A percentile compares a stretch with the other conserved stretches of the same genome.
These are phyloP conservation scores for Morpho deidamia DNA, from an alignment of 2,888 invertebrate species.

Conservation along the genomic window DNA sequence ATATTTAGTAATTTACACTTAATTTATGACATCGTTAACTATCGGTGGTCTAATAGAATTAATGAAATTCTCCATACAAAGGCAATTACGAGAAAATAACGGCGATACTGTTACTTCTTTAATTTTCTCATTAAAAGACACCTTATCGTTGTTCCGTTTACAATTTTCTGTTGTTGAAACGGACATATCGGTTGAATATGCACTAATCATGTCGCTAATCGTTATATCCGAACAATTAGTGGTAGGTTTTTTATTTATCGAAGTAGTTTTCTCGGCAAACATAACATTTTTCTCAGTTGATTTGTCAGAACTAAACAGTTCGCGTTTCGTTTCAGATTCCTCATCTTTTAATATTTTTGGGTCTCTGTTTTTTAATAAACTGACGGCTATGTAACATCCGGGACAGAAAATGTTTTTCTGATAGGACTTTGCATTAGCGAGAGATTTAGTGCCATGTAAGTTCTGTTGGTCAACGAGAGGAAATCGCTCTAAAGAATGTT, in stretches of 20 bases:
- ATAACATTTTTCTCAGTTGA: slow-evolving; percentile 30
- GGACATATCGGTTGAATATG: slow-evolving; percentile 5
- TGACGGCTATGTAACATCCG: slow-evolving; percentile 41
- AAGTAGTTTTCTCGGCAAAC: slow-evolving; percentile 35
- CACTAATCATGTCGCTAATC: slow-evolving; percentile 20
- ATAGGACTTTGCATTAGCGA: background rate
- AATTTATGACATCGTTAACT: background rate
- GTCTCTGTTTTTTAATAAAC: slow-evolving; percentile 32
- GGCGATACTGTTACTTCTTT: background rate
- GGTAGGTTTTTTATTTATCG: slow-evolving; percentile 27
- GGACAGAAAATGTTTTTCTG: slow-evolving; percentile 38
- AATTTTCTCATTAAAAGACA: slow-evolving; percentile 30
- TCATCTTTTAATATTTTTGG: slow-evolving; percentile 48
- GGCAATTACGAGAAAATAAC: slow-evolving; percentile 23
- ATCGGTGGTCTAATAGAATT: slow-evolving; percentile 50
- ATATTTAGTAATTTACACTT: background rate
- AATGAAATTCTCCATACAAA: slow-evolving; percentile 47
- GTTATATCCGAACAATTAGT: slow-evolving; percentile 5
- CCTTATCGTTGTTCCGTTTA: slow-evolving; percentile 26
- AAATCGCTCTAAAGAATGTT: background rate
- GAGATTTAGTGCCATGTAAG: background rate
- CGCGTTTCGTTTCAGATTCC: slow-evolving; percentile 37
- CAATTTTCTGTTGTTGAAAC: slow-evolving; percentile 7
- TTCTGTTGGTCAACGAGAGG: background rate
- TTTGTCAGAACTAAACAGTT: slow-evolving; percentile 38